Evolutionary conservation across 2,797 vertebrate species (phyloP), one percentile per base, ranked within the genome.

Genomic region (Anabas testudineus): DNA sequence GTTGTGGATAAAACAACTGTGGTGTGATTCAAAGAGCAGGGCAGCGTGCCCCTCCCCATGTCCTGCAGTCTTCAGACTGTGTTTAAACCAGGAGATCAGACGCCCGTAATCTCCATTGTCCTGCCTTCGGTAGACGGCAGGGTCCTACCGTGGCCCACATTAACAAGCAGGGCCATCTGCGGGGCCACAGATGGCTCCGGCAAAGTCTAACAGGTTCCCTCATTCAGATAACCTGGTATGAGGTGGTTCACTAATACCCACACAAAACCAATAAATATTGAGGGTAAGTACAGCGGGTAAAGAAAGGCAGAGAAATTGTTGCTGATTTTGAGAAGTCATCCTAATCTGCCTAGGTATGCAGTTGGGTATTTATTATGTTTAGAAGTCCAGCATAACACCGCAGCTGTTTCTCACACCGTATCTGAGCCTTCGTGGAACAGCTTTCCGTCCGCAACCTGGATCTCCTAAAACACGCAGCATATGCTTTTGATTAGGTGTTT

Each of bases 91-190:
- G 69, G 78, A 91, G 90, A 92, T 92, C 90, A 93, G 91, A 92
- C 91, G 76, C 82, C 61, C 47, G 62, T 92, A 93, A 92, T 92
- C 92, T 93, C 89, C 85, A 87, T 91, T 93, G 90, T 91, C 84
- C 84, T 10, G 7, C 80, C 81, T 77, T 26, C 78, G 61, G 74
- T 77, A 80, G 82, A 77, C 64, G 55, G 64, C 74, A 74, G 83
- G 84, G 87, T 81, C 82, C 82, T 63, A 77, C 42, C 63, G 10
- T 90, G 85, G 80, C 91, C 92, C 86, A 91, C 82, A 89, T 89
- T 87, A 89, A 81, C 76, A 61, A 52, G 83, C 73, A 19, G 51
- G 66, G 67, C 89, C 91, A 89, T 91, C 91, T 92, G 91, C 86
- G 85, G 85, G 68, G 81, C 76, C 87, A 78, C 92, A 93, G 91